Percentiles rank a stretch among this genome's conserved stretches.
phyloP scores from a whole-genome alignment of 2,113 vertebrate genomes.

The Panthera uncia region DNA sequence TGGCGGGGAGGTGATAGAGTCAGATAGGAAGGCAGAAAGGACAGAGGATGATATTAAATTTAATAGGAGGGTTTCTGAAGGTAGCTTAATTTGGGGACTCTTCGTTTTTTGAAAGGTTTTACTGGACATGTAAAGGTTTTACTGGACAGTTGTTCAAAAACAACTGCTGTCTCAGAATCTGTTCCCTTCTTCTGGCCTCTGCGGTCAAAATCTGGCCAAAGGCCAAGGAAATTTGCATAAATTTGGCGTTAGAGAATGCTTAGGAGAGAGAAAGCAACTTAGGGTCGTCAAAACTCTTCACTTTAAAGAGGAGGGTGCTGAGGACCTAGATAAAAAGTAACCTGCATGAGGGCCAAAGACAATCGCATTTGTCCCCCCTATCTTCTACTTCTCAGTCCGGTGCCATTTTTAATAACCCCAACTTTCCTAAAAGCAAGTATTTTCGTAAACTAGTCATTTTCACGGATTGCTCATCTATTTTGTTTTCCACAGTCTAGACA shows the following conservation, averaged over 20 bases:
- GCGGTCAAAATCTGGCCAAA: neutral
- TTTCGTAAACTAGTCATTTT: slow-evolving; percentile 35
- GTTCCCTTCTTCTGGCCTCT: neutral
- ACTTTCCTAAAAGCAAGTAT: neutral
- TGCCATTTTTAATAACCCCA: neutral
- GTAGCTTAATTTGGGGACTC: neutral
- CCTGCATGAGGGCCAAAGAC: neutral
- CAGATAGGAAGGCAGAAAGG: neutral
- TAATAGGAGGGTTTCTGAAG: neutral
- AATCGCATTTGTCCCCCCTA: neutral
- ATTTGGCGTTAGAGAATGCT: neutral
- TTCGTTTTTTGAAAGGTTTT: neutral
- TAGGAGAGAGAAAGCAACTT: neutral
- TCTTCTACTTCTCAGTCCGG: neutral
- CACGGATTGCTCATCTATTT: slow-evolving; percentile 47
- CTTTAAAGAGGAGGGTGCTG: neutral
- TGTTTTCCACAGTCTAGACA: slow-evolving; percentile 58
- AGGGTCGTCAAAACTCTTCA: neutral
- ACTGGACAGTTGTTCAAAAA: neutral
- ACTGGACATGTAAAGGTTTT: neutral
- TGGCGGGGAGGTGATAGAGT: neutral
- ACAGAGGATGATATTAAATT: neutral
- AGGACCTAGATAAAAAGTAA: neutral
- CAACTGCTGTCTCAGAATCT: neutral
- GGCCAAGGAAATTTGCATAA: neutral